Evolutionary conservation across 2,797 vertebrate species (phyloP).

Genomic region (Acanthornis magna): DNA sequence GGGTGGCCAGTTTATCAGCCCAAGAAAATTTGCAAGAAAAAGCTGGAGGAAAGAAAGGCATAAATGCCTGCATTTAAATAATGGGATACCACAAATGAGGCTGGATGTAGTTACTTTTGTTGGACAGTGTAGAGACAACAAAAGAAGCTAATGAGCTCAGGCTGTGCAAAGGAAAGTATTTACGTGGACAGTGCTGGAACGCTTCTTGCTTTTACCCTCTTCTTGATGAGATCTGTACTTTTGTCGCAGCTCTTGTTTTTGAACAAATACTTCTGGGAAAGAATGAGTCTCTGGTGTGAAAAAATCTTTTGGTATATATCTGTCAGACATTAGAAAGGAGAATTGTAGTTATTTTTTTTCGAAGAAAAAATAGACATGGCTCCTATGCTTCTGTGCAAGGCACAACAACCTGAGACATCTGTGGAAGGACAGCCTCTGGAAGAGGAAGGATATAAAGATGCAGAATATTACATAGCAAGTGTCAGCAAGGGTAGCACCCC

Average conservation of each 20-base stretch:
- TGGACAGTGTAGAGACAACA: background rate
- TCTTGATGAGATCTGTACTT: background rate
- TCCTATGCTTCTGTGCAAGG: background rate
- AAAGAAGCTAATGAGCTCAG: conserved; percentile 18
- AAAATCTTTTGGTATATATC: background rate
- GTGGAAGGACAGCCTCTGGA: background rate
- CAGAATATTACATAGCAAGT: background rate
- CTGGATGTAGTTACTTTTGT: conserved; percentile 21
- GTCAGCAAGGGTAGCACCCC: background rate
- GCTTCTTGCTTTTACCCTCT: background rate
- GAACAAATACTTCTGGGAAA: background rate
- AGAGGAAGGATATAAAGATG: background rate
- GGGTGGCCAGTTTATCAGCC: background rate
- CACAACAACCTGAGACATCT: background rate
- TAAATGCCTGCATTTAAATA: conserved; percentile 3
- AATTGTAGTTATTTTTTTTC: background rate
- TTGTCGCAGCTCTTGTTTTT: background rate
- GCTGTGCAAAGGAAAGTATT: conserved; percentile 3
- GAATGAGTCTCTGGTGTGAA: background rate
- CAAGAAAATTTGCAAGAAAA: background rate
- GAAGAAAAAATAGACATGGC: background rate
- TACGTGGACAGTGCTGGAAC: background rate
- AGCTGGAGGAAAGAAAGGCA: background rate
- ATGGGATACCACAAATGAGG: background rate
- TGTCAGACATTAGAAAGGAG: background rate